Evolutionary conservation across 2,113 vertebrate genomes (phyloP), one percentile per base, ranked within the genome.

Genomic region (Prochilodus magdalenae): DNA sequence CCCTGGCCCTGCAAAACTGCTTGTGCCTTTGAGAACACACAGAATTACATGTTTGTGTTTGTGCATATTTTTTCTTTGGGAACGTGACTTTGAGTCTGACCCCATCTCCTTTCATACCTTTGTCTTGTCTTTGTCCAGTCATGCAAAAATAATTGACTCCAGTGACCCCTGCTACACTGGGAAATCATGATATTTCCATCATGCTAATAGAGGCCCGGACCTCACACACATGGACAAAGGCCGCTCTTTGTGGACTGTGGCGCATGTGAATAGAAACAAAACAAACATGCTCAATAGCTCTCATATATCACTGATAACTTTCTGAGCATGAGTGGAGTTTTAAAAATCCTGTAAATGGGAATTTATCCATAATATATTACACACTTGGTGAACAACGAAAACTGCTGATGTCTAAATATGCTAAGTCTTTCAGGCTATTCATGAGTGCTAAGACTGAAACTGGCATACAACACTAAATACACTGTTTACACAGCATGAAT

Each of bases 81-180:
- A 36, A 36, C 6, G 33, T 36, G 33, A 60, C 77, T 60, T 71
- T 15, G 33, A 59, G 66, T 14, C 66, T 44, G 44, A 66, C 49
- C 47, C 16, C 3, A 51, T 51, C 72, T 36, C 36, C n/a, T 72
- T 24, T 24, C 40, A 53, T 13, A 81, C 66, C n/a, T 30, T 75
- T 81, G 24, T 40, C 44, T 65, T 63, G 30, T 26, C 24, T 67
- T 53, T n/a, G 33, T 73, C 44, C 60, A 67, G n/a, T 53, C 66
- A 27, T 67, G 33, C 51, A 75, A 15, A 66, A 11, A 49, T 22
- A 14, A 73, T 20, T 75, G 60, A 81, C 29, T 33, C 30, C 33
- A 5, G 53, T 81, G 29, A 40, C 24, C 29, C 71, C 30, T 53
- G 33, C 62, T 13, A 7, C 47, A 4, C 22, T 40, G 16, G 29